phyloP scores from a whole-genome alignment of 2,888 invertebrate species.

The Hypselothyrea guttata region DNA sequence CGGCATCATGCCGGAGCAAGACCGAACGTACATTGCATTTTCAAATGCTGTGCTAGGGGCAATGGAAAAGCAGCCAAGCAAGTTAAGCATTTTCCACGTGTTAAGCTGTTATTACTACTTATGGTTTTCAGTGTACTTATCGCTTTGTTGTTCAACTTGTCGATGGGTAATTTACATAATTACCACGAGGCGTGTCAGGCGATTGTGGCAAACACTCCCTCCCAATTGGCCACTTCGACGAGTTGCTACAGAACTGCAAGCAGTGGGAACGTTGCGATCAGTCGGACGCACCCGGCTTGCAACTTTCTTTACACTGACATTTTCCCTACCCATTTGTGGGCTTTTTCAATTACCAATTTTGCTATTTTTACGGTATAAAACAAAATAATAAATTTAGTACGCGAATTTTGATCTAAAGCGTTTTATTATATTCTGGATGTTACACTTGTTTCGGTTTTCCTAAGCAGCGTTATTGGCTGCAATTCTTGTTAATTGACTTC shows the following conservation, averaged over 20 bases:
- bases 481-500: no score
- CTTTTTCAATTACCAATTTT: no score
- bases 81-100: constrained; percentile 35
- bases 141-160: constrained; percentile 27
- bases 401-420: no score
- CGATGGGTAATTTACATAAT: constrained; percentile 69
- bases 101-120: constrained; percentile 50
- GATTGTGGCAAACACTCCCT: constrained; percentile 24
- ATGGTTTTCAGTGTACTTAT: constrained; percentile 17
- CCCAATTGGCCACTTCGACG: constrained; percentile 19
- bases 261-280: neutral
- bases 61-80: constrained; percentile 44
- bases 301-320: no score
- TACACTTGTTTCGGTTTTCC: no score
- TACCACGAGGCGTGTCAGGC: constrained; percentile 57
- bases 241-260: constrained; percentile 20
- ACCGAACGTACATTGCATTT: constrained; percentile 62
- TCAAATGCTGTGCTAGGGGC: constrained; percentile 40
- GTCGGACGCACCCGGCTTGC: no score
- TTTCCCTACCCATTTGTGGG: no score
- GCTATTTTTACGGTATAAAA: no score
- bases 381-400: no score
- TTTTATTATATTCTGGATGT: no score
- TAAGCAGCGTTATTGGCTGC: no score
- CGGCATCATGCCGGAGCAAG: constrained; percentile 40